phyloP scores from a whole-genome alignment of 2,797 vertebrate species.

The Sebastes wilsoni region DNA sequence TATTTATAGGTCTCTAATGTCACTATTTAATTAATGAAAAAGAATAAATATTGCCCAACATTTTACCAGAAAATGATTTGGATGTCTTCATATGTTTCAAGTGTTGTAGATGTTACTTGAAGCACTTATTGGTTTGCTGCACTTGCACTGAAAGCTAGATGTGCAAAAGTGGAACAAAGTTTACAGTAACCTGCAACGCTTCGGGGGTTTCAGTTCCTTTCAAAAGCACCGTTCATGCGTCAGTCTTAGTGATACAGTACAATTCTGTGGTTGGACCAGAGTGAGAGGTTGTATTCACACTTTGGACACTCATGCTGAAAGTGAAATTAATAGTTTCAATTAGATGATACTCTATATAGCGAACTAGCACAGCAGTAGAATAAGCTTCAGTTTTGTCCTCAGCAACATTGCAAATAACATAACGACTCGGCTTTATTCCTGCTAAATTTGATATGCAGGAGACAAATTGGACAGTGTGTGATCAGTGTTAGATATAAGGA shows the following conservation, averaged over 20 bases:
- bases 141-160: not conserved
- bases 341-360: not conserved
- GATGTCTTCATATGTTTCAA: not conserved
- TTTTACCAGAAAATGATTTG: not conserved
- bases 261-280: constrained; percentile 13
- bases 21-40: not conserved
- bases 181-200: constrained; percentile 28
- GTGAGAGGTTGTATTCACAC: constrained; percentile 9
- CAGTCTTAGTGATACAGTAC: not conserved
- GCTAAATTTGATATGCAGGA: not conserved
- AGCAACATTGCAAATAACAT: not conserved
- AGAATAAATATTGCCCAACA: not conserved
- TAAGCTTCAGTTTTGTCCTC: not conserved
- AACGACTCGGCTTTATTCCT: not conserved
- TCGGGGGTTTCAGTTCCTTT: constrained; percentile 47
- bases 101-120: not conserved
- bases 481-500: not conserved
- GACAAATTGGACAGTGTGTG: not conserved
- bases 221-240: not conserved
- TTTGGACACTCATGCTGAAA: not conserved
- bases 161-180: constrained; percentile 19
- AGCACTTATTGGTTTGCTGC: not conserved
- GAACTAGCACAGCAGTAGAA: not conserved
- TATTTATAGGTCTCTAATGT: not conserved
- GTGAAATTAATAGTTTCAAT: not conserved